A percentile compares a stretch with the other conserved stretches of the same genome.
phyloP scores from a whole-genome alignment of 2,113 vertebrate genomes.

The Podocnemis expansa region DNA sequence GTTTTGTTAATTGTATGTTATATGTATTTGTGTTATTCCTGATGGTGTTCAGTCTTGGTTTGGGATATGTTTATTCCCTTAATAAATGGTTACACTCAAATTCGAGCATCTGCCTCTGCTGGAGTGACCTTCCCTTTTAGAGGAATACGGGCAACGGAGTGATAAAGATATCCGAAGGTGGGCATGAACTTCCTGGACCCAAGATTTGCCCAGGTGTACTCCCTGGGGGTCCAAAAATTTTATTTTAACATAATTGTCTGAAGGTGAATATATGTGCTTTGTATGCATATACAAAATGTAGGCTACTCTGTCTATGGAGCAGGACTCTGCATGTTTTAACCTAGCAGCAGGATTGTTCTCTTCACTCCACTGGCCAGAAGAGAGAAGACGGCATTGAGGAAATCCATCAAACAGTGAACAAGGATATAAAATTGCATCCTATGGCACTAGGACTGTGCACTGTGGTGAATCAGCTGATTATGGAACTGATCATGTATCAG shows the following conservation, averaged over 20 bases:
- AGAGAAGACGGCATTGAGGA: neutral
- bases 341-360: neutral
- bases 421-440: neutral
- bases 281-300: neutral
- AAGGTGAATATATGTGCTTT: fast-evolving
- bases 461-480: neutral
- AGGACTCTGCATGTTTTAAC: neutral
- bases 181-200: no score
- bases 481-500: neutral
- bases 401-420: neutral
- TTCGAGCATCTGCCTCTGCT: no score
- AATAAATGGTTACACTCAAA: no score
- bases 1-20: no score
- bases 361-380: neutral
- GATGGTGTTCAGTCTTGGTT: no score
- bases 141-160: no score
- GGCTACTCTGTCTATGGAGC: neutral
- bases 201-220: no score
- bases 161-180: no score
- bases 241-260: neutral
- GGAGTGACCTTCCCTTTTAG: no score
- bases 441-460: neutral
- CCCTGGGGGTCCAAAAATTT: no score
- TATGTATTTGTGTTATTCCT: no score
- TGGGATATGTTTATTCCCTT: no score